Evolutionary conservation across 2,113 vertebrate genomes (phyloP).

Genomic region (Dasypus novemcinctus): DNA sequence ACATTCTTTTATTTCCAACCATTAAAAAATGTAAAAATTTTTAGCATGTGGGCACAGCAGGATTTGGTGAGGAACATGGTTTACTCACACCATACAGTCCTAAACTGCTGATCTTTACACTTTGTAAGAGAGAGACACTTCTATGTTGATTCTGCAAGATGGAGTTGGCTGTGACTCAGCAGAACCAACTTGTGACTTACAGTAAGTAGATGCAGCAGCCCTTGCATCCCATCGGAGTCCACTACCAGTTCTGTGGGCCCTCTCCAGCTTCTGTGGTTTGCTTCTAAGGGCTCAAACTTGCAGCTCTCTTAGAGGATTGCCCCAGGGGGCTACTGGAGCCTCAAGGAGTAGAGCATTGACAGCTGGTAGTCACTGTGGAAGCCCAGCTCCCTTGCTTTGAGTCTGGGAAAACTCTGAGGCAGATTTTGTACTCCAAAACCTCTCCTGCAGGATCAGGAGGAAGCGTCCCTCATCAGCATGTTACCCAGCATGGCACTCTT

Average conservation of each 20-base stretch:
- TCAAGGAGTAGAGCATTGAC: background rate
- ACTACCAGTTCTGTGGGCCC: too few relatives aligned
- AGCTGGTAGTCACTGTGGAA: background rate
- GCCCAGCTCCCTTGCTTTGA: background rate
- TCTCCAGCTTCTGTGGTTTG: background rate
- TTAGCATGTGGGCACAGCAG: background rate
- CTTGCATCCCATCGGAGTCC: background rate
- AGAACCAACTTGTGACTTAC: background rate
- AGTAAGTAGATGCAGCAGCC: too few relatives aligned
- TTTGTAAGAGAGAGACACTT: background rate
- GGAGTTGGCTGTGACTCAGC: background rate
- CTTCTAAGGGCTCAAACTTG: background rate
- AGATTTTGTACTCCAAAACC: background rate
- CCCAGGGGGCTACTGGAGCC: background rate
- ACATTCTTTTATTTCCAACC: background rate
- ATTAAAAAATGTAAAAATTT: background rate
- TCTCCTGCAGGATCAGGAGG: background rate
- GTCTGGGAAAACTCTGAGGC: background rate
- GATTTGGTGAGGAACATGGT: background rate
- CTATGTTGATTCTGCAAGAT: background rate
- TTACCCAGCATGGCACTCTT: rapidly evolving
- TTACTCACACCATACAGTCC: background rate
- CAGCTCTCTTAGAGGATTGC: background rate
- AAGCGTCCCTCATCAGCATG: background rate
- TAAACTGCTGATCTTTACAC: background rate